These are phyloP conservation scores for Brachyhypopomus gauderio DNA, from an alignment of 2,113 vertebrate species.

Conservation along the genomic window DNA sequence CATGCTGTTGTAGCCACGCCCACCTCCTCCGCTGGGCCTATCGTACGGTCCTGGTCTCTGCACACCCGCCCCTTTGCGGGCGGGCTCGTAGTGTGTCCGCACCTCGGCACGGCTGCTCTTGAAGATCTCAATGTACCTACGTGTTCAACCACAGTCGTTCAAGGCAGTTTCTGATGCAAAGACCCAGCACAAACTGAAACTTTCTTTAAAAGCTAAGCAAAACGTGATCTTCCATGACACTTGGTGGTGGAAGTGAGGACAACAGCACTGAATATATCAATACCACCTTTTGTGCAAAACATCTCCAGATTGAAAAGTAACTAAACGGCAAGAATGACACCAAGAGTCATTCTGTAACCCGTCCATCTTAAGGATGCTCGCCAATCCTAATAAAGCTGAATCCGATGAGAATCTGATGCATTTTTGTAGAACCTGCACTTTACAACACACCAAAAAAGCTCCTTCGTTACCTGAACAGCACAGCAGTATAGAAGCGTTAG, in stretches of 20 bases:
- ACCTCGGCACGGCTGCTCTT: slow-evolving; percentile 98
- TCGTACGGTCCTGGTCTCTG: slow-evolving; percentile 96
- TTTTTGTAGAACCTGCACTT: neutral
- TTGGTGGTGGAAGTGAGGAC: slow-evolving; percentile 8
- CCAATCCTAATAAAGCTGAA: too few relatives aligned
- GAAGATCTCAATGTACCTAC: slow-evolving; percentile 99
- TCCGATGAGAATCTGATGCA: neutral
- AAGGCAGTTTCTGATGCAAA: slow-evolving; percentile 16
- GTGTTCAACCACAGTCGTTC: slow-evolving; percentile 60
- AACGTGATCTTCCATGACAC: slow-evolving; percentile 1
- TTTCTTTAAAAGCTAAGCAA: neutral
- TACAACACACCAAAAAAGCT: neutral
- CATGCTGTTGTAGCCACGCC: slow-evolving; percentile 90
- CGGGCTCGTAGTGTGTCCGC: slow-evolving; percentile 96
- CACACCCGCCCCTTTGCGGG: slow-evolving; percentile 94
- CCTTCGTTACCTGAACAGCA: neutral
- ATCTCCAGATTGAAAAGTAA: slow-evolving; percentile 19
- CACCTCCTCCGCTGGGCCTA: slow-evolving; percentile 82
- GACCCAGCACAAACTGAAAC: neutral
- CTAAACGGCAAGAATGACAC: neutral
- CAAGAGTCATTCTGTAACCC: neutral
- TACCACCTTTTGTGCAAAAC: slow-evolving; percentile 40
- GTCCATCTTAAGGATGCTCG: neutral
- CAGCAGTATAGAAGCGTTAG: neutral
- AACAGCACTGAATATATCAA: neutral